Conservation (phyloP, 2,888 invertebrate species). For the Cryptophagus acutangulus region DNA sequence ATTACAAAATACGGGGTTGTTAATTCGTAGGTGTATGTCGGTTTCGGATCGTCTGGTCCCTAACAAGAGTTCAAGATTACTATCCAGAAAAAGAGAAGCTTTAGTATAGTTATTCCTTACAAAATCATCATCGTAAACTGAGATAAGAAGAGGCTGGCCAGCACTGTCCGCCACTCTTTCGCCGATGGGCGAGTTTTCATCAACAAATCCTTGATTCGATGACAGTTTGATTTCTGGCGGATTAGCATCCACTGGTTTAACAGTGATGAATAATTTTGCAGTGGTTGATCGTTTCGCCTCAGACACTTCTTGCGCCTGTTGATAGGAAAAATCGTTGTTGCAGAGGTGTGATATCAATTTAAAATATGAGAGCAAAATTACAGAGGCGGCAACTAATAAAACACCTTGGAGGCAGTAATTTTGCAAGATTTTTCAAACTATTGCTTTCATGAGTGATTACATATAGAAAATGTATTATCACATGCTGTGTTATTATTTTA, state of each 20-base stretch:
- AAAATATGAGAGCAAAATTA: no score
- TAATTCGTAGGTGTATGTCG: constrained; percentile 75
- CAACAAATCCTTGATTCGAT: constrained; percentile 70
- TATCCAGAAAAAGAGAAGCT: background rate
- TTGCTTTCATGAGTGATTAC: no score
- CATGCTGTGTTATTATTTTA: no score
- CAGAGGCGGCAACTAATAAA: no score
- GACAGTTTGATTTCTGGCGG: constrained; percentile 73
- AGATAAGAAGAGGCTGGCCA: constrained; percentile 64
- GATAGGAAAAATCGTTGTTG: no score
- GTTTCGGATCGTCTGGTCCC: constrained; percentile 75
- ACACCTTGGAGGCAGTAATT: no score
- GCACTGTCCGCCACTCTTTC: constrained; percentile 66
- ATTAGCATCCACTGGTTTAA: constrained; percentile 81
- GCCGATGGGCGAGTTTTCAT: constrained; percentile 82
- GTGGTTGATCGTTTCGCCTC: constrained; percentile 75
- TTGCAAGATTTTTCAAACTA: no score
- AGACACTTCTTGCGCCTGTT: constrained; percentile 80
- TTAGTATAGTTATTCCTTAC: constrained; percentile 50
- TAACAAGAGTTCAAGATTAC: constrained; percentile 41
- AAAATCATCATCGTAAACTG: constrained; percentile 80
- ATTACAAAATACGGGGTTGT: constrained; percentile 81
- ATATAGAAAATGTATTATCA: no score
- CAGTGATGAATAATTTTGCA: constrained; percentile 74
- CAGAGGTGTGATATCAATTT: no score